Percentiles rank a stretch among this genome's conserved stretches.
These are phyloP conservation scores for Chaetops frenatus DNA, from an alignment of 2,113 vertebrate species.

Conservation along the genomic window DNA sequence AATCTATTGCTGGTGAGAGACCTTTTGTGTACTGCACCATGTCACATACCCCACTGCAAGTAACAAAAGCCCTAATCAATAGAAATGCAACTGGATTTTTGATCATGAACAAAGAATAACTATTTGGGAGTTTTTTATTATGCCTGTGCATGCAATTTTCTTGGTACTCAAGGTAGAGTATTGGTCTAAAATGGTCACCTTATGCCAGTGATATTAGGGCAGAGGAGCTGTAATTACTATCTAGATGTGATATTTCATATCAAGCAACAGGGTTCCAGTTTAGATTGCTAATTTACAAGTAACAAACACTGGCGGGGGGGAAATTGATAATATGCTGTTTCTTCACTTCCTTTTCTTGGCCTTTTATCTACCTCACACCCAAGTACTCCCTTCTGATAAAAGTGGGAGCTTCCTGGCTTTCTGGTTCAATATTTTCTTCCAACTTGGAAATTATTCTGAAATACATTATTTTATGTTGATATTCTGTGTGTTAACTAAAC, in stretches of 20 bases:
- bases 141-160: not conserved
- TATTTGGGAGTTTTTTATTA: not conserved
- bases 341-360: not conserved
- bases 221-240: not conserved
- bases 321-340: not conserved
- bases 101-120: not conserved
- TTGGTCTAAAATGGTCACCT: not conserved
- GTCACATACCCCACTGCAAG: not conserved
- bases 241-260: not conserved
- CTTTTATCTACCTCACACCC: not conserved
- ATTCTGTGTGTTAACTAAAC: not conserved
- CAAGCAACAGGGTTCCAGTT: not conserved
- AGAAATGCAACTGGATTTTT: not conserved
- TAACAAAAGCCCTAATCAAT: not conserved
- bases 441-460: not conserved
- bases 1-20: not conserved
- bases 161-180: not conserved
- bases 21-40: not conserved
- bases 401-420: not conserved
- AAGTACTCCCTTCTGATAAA: not conserved
- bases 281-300: not conserved
- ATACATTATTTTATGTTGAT: not conserved
- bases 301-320: not conserved
- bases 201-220: fast-evolving
- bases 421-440: not conserved